Evolutionary conservation across 2,888 invertebrate species (phyloP), one percentile per base, ranked within the genome.

Genomic region (Cyaniris semiargus): DNA sequence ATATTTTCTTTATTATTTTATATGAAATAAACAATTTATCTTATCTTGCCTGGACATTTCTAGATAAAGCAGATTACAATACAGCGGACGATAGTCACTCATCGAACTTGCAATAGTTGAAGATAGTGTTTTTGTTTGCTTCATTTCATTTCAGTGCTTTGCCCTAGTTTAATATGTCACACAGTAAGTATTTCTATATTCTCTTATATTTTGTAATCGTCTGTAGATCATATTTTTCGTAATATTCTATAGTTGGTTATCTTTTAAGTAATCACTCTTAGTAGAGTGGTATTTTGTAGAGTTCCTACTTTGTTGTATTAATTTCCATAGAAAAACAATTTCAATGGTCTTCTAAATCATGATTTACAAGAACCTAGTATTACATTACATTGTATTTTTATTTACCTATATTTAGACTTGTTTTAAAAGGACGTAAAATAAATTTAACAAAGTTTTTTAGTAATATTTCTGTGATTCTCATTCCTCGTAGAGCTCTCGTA

Each of bases 171-270:
- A 76, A 56, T 53, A 83, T 84, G 84, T 80, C 84, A 70, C 79
- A 82, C 70, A 77, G 83, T 84, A 78, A 84, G 84, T 83, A 79
- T 13, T 76, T 27, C 66, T 44, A 5, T 27, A 21, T 60, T 21
- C 3, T 60, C 13, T 23, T 60, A 23, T 7, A 1, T 53, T 56
- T 60, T 23, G 4, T 23, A n/a, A n/a, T 58, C 8, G 60, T 23
- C 13, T 8, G 23, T 60, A 13, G 1, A 44, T 66, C 53, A 18
- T 34, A 8, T 23, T 76, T 76, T 76, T 60, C 27, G 18, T 44
- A 53, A 18, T 5, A 53, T 5, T 53, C 5, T 18, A 18, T 18
- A 18, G 4, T 53, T 18, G 18, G 48, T 48, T 48, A 15, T 48
- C 48, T 15, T 15, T 38, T 2, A 48, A 48, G 15, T 15, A 15